Evolutionary conservation across 2,888 invertebrate genomes (phyloP).

Genomic region (Mamestra brassicae): DNA sequence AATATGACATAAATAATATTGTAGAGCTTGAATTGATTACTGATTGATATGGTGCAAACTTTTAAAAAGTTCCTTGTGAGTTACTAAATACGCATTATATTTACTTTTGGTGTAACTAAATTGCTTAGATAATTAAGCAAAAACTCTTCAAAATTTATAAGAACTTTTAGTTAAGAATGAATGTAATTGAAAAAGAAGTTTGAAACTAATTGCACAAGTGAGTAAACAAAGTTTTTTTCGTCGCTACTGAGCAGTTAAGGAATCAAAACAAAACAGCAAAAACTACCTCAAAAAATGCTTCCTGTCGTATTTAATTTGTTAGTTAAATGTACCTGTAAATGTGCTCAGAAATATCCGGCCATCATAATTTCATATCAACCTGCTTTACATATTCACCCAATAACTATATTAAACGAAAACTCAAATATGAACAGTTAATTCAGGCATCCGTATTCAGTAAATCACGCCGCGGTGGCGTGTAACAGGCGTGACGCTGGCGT

Average conservation of each 20-base stretch:
- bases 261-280: not conserved
- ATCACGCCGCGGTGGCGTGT: constrained; percentile 66
- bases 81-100: too few species aligned
- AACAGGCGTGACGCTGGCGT: constrained; percentile 66
- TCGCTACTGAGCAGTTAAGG: not conserved
- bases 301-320: not conserved
- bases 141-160: not conserved
- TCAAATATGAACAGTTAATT: constrained; percentile 58
- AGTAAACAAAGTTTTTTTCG: not conserved
- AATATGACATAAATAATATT: not conserved
- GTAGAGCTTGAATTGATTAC: not conserved
- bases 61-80: too few species aligned
- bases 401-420: constrained; percentile 50
- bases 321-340: not conserved
- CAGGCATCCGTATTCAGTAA: constrained; percentile 55
- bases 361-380: constrained; percentile 14
- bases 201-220: not conserved
- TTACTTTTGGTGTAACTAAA: not conserved
- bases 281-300: not conserved
- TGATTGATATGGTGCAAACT: not conserved
- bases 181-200: not conserved
- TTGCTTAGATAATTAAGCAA: not conserved
- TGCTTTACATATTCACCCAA: constrained; percentile 17
- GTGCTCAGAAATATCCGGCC: not conserved
- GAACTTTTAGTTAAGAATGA: not conserved